Base-by-base conservation (phyloP, 2,888 invertebrate genomes). In the Eudemis profundana region DNA sequence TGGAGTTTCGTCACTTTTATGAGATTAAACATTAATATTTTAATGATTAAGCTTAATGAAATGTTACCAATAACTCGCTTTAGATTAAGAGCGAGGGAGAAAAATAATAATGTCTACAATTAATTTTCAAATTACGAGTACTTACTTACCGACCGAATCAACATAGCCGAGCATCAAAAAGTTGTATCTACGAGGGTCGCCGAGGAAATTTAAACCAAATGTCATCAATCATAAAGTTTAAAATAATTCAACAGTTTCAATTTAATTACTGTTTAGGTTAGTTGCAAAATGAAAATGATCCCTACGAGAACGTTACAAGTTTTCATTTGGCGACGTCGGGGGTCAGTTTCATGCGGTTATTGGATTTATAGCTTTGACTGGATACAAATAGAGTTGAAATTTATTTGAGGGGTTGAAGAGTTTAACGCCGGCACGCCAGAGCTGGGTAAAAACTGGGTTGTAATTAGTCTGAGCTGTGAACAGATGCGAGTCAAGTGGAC, bases 401-500 rank as follows among this genome's bases (percentile, higher is more conserved):
- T 81, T 74, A 78, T 74, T 78, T 70, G 71, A 72, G 74, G 75
- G 76, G 72, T 79, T 73, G 69, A 75, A 78, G 73, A 77, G 81
- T 81, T 79, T 74, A 75, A 72, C 72, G 64, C 53, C 71, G 77
- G 75, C 78, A 79, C 78, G 81, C 82, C 78, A 82, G 76, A 78
- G 81, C 68, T 78, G 79, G 81, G 84, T 85, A 86, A 86, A 87
- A 86, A 87, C 83, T 83, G 79, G 74, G 81, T 73, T 76, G 85
- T 89, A 90, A 90, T 90, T 89, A 90, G 88, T 87, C 81, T 78
- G 80, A 84, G 84, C 85, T 82, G 85, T 85, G 84, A 86, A 86
- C 84, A 81, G 82, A 78, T 75, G 79, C 75, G 76, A 76, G 72
- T 73, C 71, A 71, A 79, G 81, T 76, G 78, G 74, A 72, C 72